Base-by-base conservation (phyloP, 2,888 invertebrate genomes). In the Hirtodrosophila duncani region DNA sequence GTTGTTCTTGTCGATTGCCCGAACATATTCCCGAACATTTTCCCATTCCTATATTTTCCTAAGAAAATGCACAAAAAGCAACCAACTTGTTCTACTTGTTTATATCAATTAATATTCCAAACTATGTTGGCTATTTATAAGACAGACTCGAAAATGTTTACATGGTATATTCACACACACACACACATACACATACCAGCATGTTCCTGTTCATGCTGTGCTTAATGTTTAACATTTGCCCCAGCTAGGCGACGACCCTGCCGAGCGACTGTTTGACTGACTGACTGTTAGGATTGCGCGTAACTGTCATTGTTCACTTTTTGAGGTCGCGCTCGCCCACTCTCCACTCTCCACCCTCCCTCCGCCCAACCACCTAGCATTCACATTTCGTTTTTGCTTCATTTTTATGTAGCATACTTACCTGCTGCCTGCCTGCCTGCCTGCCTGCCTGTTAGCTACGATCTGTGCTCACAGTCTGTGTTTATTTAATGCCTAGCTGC, bases 401-500 rank as follows among this genome's bases (percentile, higher is more conserved):
- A 13, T 43, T 42, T 43, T 33, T 33, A 24, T 49, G 30, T 31
- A 20, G 30, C 10, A 30, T 23, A 31, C 31, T 66, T 62, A 70
- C 71, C 67, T 60, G 65, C 18, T 3, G n/a, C 9, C 2, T 13
- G 9, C 27, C 17, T 38, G 18, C 50, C 31, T 16, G 26, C 33
- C 57, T 58, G 70, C 75, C 69, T 63, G 60, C 36, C n/a, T n/a
- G n/a, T n/a, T n/a, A n/a, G n/a, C n/a, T n/a, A n/a, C n/a, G n/a
- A n/a, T n/a, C n/a, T n/a, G n/a, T n/a, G n/a, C n/a, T n/a, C n/a
- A n/a, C n/a, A n/a, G n/a, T n/a, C n/a, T n/a, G 53, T 65, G 71
- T 68, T 78, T 72, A 78, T 78, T 71, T 79, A 70, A 79, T 70
- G 75, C 79, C 57, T 42, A 11, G 45, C 33, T 8, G 7, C 23